Conservation (phyloP, 2,888 invertebrate genomes). For the Helleia helle region DNA sequence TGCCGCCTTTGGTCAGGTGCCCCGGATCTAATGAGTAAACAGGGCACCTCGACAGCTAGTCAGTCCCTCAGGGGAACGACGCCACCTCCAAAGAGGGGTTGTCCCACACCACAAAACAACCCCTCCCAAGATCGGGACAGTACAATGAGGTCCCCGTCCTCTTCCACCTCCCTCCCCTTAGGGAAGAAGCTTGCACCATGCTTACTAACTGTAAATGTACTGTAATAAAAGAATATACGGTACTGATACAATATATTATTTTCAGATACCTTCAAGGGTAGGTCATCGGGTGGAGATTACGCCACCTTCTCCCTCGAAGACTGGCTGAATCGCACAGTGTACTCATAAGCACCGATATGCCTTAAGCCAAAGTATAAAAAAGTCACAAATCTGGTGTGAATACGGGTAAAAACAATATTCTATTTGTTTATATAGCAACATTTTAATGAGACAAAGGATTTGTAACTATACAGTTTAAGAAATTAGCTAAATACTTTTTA, state of each 20-base stretch:
- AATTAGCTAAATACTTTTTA: neutral
- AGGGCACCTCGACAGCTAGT: no score
- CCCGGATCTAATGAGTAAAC: no score
- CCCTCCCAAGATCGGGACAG: no score
- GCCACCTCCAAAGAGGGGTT: no score
- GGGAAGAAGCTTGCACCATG: conserved; percentile 8
- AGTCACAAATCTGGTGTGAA: conserved; percentile 17
- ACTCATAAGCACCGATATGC: conserved; percentile 74
- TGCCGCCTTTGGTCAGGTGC: no score
- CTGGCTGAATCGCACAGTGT: conserved; percentile 92
- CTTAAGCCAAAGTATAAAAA: conserved; percentile 22
- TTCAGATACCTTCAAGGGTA: conserved; percentile 87
- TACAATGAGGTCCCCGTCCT: no score
- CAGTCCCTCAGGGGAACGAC: no score
- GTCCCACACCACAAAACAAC: no score
- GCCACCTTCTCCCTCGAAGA: conserved; percentile 93
- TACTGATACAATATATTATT: neutral
- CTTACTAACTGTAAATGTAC: conserved; percentile 9
- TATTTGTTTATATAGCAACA: no score
- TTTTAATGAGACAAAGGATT: no score
- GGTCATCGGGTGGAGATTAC: conserved; percentile 78
- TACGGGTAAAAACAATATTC: conserved; percentile 36
- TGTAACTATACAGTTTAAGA: conserved; percentile 9
- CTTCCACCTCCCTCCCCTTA: no score
- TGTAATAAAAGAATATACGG: neutral